phyloP scores from a whole-genome alignment of 1,140 invertebrate genomes.

The Riptortus pedestris region DNA sequence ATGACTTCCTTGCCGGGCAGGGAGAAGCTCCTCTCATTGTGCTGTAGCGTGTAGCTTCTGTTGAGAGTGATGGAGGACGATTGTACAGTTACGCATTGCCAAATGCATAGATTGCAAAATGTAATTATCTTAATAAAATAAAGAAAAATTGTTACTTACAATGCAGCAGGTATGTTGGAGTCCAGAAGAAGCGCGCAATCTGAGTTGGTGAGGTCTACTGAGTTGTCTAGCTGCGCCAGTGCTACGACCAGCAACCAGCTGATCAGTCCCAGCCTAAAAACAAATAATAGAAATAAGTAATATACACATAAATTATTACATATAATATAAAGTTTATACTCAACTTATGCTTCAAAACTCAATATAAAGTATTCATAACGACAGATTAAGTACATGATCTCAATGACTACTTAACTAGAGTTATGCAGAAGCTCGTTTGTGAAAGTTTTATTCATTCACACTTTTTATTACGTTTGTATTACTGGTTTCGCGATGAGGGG shows the following conservation, averaged over 20 bases:
- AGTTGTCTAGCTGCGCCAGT: background rate
- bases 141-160: background rate
- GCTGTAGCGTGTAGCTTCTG: background rate
- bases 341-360: too few species aligned
- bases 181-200: slow-evolving; percentile 6
- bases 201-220: slow-evolving; percentile 1
- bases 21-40: background rate
- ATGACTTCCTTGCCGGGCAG: background rate
- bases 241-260: background rate
- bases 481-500: too few species aligned
- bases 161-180: slow-evolving; percentile 3
- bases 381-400: too few species aligned
- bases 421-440: too few species aligned
- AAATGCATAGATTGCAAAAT: background rate
- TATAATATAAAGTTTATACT: too few species aligned
- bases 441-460: too few species aligned
- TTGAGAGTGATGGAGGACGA: background rate
- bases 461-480: too few species aligned
- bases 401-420: too few species aligned
- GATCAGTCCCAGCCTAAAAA: background rate
- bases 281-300: too few species aligned
- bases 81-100: background rate
- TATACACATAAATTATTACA: too few species aligned
- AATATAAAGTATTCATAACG: too few species aligned
- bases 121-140: background rate